phyloP scores from a whole-genome alignment of 2,797 vertebrate genomes.

The Iguana delicatissima region DNA sequence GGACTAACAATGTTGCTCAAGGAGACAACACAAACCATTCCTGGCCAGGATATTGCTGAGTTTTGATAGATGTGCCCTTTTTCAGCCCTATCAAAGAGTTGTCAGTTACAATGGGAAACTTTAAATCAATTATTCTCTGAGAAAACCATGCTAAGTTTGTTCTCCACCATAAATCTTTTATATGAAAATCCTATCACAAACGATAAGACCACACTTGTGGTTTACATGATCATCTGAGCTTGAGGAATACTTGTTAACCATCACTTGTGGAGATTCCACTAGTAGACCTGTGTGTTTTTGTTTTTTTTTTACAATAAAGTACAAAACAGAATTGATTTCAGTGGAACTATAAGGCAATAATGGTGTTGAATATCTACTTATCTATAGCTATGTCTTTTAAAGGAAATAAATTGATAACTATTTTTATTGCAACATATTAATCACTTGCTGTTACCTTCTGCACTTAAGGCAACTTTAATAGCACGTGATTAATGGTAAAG shows the following conservation, averaged over 20 bases:
- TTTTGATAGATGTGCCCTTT: neutral
- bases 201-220: neutral
- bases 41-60: neutral
- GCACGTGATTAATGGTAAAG: too few relatives aligned
- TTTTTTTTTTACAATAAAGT: conserved; percentile 10
- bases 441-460: too few relatives aligned
- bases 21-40: neutral
- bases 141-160: conserved; percentile 8
- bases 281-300: neutral
- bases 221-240: neutral
- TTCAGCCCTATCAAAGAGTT: neutral
- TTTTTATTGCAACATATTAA: too few relatives aligned
- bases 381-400: neutral
- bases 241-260: neutral
- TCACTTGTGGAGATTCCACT: neutral
- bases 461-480: too few relatives aligned
- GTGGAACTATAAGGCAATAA: neutral
- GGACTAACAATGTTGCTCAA: neutral
- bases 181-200: conserved; percentile 25
- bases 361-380: neutral
- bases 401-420: neutral
- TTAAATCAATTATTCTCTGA: conserved; percentile 11
- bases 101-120: neutral
- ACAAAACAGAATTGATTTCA: neutral
- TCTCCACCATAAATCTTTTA: conserved; percentile 16